Conservation (phyloP, 2,113 vertebrate species). For the Cyphomyrus discorhynchus region DNA sequence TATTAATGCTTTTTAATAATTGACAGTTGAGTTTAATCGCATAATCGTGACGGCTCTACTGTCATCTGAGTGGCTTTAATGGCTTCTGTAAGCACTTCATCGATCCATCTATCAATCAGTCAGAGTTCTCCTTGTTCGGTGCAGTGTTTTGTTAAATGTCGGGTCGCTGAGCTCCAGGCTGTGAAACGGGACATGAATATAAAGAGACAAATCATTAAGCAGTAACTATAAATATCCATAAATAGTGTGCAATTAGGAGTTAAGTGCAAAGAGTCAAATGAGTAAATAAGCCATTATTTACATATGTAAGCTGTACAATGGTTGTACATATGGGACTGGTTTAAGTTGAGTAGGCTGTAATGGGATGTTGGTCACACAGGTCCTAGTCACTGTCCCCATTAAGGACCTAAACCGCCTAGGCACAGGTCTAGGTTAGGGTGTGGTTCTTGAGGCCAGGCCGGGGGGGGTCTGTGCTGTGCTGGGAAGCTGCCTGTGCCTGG, state of each 20-base stretch:
- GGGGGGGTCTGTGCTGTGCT: no score
- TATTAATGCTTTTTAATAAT: background rate
- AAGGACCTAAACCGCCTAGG: background rate
- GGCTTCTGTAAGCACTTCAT: background rate
- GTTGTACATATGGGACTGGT: background rate
- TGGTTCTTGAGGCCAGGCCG: background rate
- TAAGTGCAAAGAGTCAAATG: background rate
- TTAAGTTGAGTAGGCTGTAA: background rate
- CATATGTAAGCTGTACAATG: background rate
- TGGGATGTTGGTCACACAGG: background rate
- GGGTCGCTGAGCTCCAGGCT: background rate
- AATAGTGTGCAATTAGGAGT: background rate
- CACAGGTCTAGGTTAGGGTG: background rate
- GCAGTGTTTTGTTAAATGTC: no score
- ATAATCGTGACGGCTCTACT: background rate
- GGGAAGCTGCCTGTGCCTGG: background rate
- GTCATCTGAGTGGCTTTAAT: background rate
- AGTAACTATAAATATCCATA: background rate
- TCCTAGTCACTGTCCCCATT: background rate
- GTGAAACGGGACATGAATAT: background rate
- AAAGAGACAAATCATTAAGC: background rate
- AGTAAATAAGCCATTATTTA: background rate
- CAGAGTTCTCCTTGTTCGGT: background rate
- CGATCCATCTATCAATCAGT: background rate
- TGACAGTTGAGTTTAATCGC: no score